phyloP scores from a whole-genome alignment of 1,140 invertebrate genomes.

The Calliphora vicina region DNA sequence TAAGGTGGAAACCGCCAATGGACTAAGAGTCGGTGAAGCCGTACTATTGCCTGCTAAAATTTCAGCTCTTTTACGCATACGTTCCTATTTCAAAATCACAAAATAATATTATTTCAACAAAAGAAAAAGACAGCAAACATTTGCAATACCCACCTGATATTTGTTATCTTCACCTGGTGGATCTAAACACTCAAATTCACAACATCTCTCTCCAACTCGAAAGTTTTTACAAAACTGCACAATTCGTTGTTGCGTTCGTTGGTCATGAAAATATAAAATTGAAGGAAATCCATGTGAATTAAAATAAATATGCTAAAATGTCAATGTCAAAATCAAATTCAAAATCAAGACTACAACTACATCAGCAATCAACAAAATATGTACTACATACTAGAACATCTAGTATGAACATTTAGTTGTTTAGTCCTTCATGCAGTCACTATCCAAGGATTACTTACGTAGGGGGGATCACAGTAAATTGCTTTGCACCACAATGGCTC shows the following conservation, averaged over 20 bases:
- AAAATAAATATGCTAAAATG: background rate
- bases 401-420: no score
- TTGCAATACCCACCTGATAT: conserved; percentile 62
- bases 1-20: conserved; percentile 57
- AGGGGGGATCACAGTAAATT: conserved; percentile 85
- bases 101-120: background rate
- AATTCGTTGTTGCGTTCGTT: no score
- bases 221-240: conserved; percentile 78
- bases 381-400: no score
- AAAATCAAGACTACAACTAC: background rate
- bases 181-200: conserved; percentile 80
- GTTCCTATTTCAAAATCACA: conserved; percentile 52
- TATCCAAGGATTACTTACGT: conserved; percentile 68
- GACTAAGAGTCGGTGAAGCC: conserved; percentile 52
- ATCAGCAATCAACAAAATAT: no score
- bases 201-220: conserved; percentile 77
- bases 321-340: conserved; percentile 3
- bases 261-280: background rate
- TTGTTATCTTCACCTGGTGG: conserved; percentile 70
- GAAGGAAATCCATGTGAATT: background rate
- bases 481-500: conserved; percentile 86
- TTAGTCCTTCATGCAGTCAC: background rate
- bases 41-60: conserved; percentile 69
- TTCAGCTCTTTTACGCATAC: conserved; percentile 66
- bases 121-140: background rate